These are phyloP conservation scores for Perognathus longimembris DNA, from an alignment of 2,113 vertebrate species.

Conservation along the genomic window DNA sequence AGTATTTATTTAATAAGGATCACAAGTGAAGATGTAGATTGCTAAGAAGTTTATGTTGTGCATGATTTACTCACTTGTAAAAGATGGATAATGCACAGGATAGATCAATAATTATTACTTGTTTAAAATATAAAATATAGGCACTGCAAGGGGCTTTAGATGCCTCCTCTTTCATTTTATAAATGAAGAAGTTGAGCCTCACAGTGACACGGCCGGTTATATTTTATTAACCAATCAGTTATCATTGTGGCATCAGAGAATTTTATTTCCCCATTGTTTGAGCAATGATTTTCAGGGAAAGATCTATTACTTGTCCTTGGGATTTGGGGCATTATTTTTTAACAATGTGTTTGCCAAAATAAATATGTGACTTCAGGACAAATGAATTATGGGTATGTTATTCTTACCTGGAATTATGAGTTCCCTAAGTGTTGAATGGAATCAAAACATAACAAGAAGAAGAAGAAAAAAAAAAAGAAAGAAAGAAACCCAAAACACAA, in stretches of 20 bases:
- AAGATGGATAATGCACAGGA: not conserved
- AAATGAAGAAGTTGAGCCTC: not conserved
- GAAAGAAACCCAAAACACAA: not conserved
- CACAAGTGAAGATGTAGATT: not conserved
- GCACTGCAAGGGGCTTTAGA: not conserved
- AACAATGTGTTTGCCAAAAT: constrained; percentile 20
- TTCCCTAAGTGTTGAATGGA: constrained; percentile 54
- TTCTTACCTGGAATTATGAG: not conserved
- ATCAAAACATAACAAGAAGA: constrained; percentile 71
- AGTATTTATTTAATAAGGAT: not conserved
- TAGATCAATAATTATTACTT: not conserved
- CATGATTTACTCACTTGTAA: not conserved
- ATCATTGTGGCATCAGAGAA: not conserved
- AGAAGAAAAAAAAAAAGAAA: constrained; percentile 17
- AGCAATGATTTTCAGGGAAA: not conserved
- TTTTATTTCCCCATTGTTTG: not conserved
- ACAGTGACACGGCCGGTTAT: not conserved
- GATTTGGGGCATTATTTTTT: constrained; percentile 35
- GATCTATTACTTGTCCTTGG: not conserved
- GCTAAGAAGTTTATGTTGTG: not conserved
- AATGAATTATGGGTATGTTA: not conserved
- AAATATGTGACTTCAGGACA: constrained; percentile 28
- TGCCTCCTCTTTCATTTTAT: not conserved
- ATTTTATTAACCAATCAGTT: constrained; percentile 29
- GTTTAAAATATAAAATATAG: constrained; percentile 27